Conservation (phyloP, 2,113 vertebrate genomes). For the Nematolebias whitei region DNA sequence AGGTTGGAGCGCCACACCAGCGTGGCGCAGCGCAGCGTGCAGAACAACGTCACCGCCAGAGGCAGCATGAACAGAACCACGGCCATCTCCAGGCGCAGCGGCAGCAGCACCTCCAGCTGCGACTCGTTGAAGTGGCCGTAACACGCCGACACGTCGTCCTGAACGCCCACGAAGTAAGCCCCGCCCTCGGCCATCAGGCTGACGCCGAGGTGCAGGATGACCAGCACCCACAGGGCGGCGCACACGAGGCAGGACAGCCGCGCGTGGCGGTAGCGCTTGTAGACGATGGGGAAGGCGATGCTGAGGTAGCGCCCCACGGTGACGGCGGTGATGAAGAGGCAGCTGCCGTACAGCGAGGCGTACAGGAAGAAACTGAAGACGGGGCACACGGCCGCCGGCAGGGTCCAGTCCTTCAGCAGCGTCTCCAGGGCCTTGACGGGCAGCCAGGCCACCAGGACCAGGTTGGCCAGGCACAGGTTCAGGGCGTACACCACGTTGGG, state of each 20-base stretch:
- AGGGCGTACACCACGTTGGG: slow-evolving; percentile 84
- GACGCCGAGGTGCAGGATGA: slow-evolving; percentile 73
- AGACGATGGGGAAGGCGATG: slow-evolving; percentile 82
- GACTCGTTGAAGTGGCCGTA: slow-evolving; percentile 73
- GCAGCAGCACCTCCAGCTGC: slow-evolving; percentile 77
- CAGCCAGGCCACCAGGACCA: slow-evolving; percentile 79
- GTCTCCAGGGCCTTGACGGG: slow-evolving; percentile 79
- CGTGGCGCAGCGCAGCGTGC: slow-evolving; percentile 78
- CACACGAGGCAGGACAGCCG: slow-evolving; percentile 77
- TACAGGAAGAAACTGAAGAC: slow-evolving; percentile 81
- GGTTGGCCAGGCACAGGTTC: slow-evolving; percentile 82
- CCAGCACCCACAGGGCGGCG: slow-evolving; percentile 72
- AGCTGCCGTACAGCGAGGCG: slow-evolving; percentile 81
- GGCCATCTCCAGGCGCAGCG: slow-evolving; percentile 81
- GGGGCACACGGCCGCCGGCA: slow-evolving; percentile 74
- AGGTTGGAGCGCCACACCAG: slow-evolving; percentile 76
- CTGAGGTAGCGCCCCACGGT: slow-evolving; percentile 82
- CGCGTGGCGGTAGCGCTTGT: slow-evolving; percentile 80
- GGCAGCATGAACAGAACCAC: slow-evolving; percentile 77
- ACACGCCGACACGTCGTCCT: slow-evolving; percentile 58
- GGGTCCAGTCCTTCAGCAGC: slow-evolving; percentile 64
- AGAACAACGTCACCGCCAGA: slow-evolving; percentile 72
- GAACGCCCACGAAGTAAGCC: slow-evolving; percentile 56
- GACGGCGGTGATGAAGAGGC: slow-evolving; percentile 80
- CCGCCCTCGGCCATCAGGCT: slow-evolving; percentile 68